Conservation (phyloP, 2,113 vertebrate genomes). For the Cichladusa arquata region DNA sequence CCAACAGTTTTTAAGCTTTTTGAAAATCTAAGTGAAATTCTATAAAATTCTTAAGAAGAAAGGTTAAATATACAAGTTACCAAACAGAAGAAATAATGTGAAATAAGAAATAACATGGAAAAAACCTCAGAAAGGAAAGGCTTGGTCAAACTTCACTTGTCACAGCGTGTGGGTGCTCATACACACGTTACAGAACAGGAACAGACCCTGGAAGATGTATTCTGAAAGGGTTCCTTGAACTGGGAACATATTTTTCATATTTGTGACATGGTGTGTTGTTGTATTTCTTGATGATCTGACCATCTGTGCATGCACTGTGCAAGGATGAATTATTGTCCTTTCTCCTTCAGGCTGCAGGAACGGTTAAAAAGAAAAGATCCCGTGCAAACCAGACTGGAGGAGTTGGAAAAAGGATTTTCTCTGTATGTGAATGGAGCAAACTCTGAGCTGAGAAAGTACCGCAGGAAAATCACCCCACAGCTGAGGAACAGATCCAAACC, state of each 20-base stretch:
- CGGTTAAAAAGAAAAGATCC: constrained; percentile 81
- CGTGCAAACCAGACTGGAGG: constrained; percentile 80
- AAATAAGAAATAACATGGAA: background rate
- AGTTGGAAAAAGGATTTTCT: constrained; percentile 90
- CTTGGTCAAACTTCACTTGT: background rate
- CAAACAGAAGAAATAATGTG: background rate
- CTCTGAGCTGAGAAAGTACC: constrained; percentile 70
- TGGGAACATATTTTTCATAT: background rate
- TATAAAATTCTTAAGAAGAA: background rate
- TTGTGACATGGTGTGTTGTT: background rate
- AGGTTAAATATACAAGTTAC: background rate
- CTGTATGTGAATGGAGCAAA: constrained; percentile 96
- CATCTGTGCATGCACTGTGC: background rate
- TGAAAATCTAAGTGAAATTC: background rate
- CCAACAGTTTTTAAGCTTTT: background rate
- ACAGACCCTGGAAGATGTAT: background rate
- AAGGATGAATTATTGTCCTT: background rate
- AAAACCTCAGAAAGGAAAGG: background rate
- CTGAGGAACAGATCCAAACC: constrained; percentile 55
- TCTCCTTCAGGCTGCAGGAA: constrained; percentile 78
- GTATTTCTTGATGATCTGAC: background rate
- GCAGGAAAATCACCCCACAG: constrained; percentile 40
- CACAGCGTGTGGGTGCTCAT: background rate
- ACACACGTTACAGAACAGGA: background rate
- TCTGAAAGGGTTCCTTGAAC: background rate